phyloP scores from a whole-genome alignment of 1,140 invertebrate species.

The Armadillidium nasatum region DNA sequence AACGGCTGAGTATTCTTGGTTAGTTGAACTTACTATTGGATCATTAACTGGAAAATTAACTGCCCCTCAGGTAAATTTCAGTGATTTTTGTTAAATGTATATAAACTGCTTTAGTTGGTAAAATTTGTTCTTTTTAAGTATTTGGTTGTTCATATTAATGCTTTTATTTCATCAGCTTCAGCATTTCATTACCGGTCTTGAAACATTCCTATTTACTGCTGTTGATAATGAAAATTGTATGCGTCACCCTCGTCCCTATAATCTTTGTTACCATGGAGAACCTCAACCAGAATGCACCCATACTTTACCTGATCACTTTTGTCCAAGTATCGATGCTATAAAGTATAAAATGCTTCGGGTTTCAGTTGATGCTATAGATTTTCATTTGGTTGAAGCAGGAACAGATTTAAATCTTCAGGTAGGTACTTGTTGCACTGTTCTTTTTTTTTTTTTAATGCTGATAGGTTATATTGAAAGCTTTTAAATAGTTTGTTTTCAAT shows the following conservation, averaged over 20 bases:
- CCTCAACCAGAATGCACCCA: slow-evolving; percentile 66
- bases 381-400: slow-evolving; percentile 83
- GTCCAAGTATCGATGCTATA: slow-evolving; percentile 80
- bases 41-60: slow-evolving; percentile 57
- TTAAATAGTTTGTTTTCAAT: neutral
- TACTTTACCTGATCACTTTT: slow-evolving; percentile 51
- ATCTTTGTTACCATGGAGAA: slow-evolving; percentile 79
- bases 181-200: slow-evolving; percentile 76
- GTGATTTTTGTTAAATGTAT: no score
- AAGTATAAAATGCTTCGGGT: slow-evolving; percentile 92
- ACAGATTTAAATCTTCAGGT: slow-evolving; percentile 82
- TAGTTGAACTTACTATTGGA: slow-evolving; percentile 59
- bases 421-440: slow-evolving; percentile 38
- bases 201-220: slow-evolving; percentile 80
- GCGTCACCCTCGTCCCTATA: slow-evolving; percentile 66
- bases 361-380: slow-evolving; percentile 82
- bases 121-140: no score
- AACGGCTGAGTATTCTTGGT: slow-evolving; percentile 94
- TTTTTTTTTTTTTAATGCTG: neutral
- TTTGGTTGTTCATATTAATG: no score
- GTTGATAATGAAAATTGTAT: slow-evolving; percentile 85
- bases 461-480: neutral
- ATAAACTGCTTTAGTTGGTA: no score
- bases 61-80: slow-evolving; percentile 52
- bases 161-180: slow-evolving; percentile 57